Evolutionary conservation across 2,888 invertebrate species (phyloP).

Genomic region (Spisula solida): DNA sequence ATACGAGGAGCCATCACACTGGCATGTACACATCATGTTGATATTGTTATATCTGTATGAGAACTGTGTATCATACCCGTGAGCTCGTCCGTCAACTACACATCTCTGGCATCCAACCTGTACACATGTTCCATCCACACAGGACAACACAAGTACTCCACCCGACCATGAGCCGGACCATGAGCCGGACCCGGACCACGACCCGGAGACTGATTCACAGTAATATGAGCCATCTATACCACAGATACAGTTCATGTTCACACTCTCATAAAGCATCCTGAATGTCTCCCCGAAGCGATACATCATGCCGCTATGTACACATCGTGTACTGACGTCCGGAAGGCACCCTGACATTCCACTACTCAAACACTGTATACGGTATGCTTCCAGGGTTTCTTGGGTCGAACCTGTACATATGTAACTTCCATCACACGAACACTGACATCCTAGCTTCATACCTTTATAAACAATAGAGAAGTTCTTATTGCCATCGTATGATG

Average conservation of each 20-base stretch:
- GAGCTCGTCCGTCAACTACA: slow-evolving; percentile 54
- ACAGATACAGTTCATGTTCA: slow-evolving; percentile 79
- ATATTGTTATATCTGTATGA: slow-evolving; percentile 47
- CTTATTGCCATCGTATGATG: slow-evolving; percentile 47
- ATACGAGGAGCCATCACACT: slow-evolving; percentile 57
- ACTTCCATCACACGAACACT: slow-evolving; percentile 59
- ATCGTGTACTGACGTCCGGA: slow-evolving; percentile 46
- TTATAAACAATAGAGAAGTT: slow-evolving; percentile 54
- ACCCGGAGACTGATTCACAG: slow-evolving; percentile 57
- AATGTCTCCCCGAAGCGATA: slow-evolving; percentile 42
- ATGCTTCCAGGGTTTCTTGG: neutral
- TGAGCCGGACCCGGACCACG: too few relatives aligned
- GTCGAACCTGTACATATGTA: slow-evolving; percentile 60
- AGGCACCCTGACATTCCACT: slow-evolving; percentile 55
- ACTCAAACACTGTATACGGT: slow-evolving; percentile 12
- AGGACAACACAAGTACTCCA: slow-evolving; percentile 34
- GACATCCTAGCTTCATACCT: slow-evolving; percentile 57
- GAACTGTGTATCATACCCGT: slow-evolving; percentile 64
- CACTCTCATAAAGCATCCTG: slow-evolving; percentile 72
- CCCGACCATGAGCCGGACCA: too few relatives aligned
- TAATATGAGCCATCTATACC: slow-evolving; percentile 73
- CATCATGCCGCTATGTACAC: slow-evolving; percentile 51
- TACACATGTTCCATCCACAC: slow-evolving; percentile 62
- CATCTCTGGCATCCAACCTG: slow-evolving; percentile 45
- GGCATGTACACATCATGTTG: slow-evolving; percentile 56